These are phyloP conservation scores for Apamea epomidion DNA, from an alignment of 2,888 invertebrate genomes.

Conservation along the genomic window DNA sequence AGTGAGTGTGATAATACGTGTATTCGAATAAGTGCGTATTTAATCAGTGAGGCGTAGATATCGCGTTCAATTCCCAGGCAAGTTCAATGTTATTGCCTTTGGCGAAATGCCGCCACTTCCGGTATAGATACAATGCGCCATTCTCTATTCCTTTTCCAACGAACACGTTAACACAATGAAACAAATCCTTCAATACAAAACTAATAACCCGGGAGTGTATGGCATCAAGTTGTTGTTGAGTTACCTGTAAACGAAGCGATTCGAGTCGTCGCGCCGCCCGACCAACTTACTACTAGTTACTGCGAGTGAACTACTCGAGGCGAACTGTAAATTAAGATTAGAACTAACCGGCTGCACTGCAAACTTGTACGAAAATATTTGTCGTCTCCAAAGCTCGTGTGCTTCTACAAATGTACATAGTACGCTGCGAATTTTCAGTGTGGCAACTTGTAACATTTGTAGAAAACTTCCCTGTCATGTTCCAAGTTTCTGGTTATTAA, in stretches of 20 bases:
- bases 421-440: conserved; percentile 54
- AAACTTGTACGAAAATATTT: conserved; percentile 80
- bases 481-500: conserved; percentile 59
- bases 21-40: no score
- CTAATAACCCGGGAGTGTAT: conserved; percentile 68
- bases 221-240: conserved; percentile 68
- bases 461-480: conserved; percentile 57
- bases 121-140: neutral
- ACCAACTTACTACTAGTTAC: conserved; percentile 71
- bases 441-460: conserved; percentile 62
- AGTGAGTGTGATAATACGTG: no score
- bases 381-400: conserved; percentile 69
- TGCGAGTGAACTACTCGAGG: conserved; percentile 72
- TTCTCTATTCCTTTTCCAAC: conserved; percentile 12
- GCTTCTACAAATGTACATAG: conserved; percentile 58
- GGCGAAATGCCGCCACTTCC: no score
- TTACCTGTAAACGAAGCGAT: conserved; percentile 61
- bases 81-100: no score
- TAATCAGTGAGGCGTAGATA: no score
- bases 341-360: conserved; percentile 75
- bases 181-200: conserved; percentile 63
- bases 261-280: conserved; percentile 49
- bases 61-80: no score
- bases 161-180: conserved; percentile 31
- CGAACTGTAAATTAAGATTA: conserved; percentile 84